Evolutionary conservation across 2,888 invertebrate species (phyloP), one percentile per base, ranked within the genome.

Genomic region (Cheilosia grossa): DNA sequence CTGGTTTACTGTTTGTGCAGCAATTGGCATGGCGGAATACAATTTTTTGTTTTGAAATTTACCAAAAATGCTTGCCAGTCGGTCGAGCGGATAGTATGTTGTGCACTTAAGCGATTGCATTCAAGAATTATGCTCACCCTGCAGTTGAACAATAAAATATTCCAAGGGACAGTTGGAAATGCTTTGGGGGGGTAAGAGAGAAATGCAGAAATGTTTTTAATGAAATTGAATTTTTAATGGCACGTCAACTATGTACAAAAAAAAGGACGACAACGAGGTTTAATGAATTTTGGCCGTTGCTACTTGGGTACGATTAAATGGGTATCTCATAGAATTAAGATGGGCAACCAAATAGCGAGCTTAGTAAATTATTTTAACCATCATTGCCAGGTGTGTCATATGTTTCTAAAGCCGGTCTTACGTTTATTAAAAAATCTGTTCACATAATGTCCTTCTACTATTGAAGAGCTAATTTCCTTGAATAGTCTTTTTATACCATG

Each of bases 41-140:
- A 69, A 69, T 47, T 74, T 53, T 17, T 17, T 17, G 5, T n/a
- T 73, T 67, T 81, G 15, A 58, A 47, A 58, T 61, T 74, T 61
- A 10, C 80, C 53, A n/a, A 59, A 63, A 79, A 21, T 19, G 5
- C 7, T n/a, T 2, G 6, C 42, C 21, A 7, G 24, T 17, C 27
- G 15, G 21, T n/a, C 42, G 10, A 9, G 3, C 27, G 33, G 37
- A 13, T 15, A 54, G 27, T 47, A 30, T 75, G 75, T 40, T 75
- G 75, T 72, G 75, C 85, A 85, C 81, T 85, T 75, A 81, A 51
- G 56, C 67, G 67, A 85, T 85, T 85, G 85, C 85, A 75, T 85
- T 80, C 80, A 61, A 19, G 72, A 80, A 81, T 72, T 66, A 67
- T 56, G 44, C 54, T 53, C 44, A 27, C 33, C 21, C 51, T 80